Evolutionary conservation across 1,140 invertebrate species (phyloP), one percentile per base, ranked within the genome.

Genomic region (Eupeodes corollae): DNA sequence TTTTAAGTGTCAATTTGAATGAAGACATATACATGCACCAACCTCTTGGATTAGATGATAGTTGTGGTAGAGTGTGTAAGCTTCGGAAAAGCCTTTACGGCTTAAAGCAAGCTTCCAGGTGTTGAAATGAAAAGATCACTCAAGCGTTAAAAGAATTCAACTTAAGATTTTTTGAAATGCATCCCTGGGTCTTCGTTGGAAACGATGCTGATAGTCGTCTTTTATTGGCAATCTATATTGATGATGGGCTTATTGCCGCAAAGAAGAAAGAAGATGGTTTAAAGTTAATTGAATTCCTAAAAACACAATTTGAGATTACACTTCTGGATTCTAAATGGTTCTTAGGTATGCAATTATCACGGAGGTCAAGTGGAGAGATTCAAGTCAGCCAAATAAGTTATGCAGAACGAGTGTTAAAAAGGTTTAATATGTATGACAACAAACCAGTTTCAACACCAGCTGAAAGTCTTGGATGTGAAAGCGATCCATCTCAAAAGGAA

Each of bases 161-260:
- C 3, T 65, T 75, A 39, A 49, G 46, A 1, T 56, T 53, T 8
- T 58, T 53, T 44, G 38, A 51, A 32, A 60, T 57, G 13, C 69
- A 73, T 48, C 52, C 56, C 9, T 69, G 68, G 57, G 52, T 71
- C 8, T 72, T 64, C 54, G 51, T 59, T 15, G 49, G 51, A 6
- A 39, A 37, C 16, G 30, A 54, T 8, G 51, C 58, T 10, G 52
- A 46, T 43, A 34, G 43, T 15, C 56, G 56, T 49, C 50, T 68
- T 2, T 55, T 69, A 30, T 37, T 73, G 1, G 59, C 57, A 11
- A 53, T 73, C 5, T 73, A 73, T 63, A 70, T 75, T 11, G 72
- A 75, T 57, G 72, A 75, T 59, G 68, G 67, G n/a, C 42, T 71
- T 0, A 39, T 70, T 16, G 50, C 61, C 19, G 54, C 54, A 15